Evolutionary conservation across 2,797 vertebrate genomes (phyloP), one percentile per base, ranked within the genome.

Genomic region (Enteromius thamalakanensis): DNA sequence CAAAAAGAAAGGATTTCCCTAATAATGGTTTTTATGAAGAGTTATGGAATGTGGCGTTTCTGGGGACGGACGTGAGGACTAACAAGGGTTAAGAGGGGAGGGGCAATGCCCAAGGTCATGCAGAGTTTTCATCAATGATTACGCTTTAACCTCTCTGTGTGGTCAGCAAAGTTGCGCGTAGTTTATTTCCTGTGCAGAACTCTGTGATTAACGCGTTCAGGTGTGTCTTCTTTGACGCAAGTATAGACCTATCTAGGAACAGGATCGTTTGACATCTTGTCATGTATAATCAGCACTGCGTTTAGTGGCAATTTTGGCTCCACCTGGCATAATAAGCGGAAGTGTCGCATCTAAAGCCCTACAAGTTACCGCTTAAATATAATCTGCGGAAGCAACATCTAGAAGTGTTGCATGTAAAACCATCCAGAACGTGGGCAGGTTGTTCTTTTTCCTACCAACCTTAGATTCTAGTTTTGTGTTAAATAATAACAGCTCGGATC

Each of bases 1-100:
- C 96, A 96, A 94, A 96, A 96, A 89, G 94, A 93, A 95, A 95
- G 95, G 94, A 95, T 96, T 95, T 95, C 92, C 93, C 94, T 94
- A 94, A 95, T 96, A 95, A 95, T 95, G 93, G 91, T 89, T 91
- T 92, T 94, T 93, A 89, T 85, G 88, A 94, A 95, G 95, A 96
- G 95, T 93, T 95, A 93, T 95, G 93, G 94, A 95, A 94, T 95
- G 94, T 92, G 92, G 88, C 92, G 89, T 90, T 89, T 90, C 93
- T 93, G 91, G 93, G 88, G 90, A 95, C 91, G 90, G 92, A 86
- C 23, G 86, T 89, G 76, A 91, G 87, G 91, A 89, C 92, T 89
- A 76, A 91, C 80, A 78, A 91, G 92, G 91, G 91, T 90, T 85
- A 69, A 86, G 67, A 86, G 81, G 79, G 88, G 86, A 82, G 88